A percentile compares a stretch with the other conserved stretches of the same genome.
phyloP scores from a whole-genome alignment of 2,113 vertebrate genomes.

The Thamnophis sirtalis region DNA sequence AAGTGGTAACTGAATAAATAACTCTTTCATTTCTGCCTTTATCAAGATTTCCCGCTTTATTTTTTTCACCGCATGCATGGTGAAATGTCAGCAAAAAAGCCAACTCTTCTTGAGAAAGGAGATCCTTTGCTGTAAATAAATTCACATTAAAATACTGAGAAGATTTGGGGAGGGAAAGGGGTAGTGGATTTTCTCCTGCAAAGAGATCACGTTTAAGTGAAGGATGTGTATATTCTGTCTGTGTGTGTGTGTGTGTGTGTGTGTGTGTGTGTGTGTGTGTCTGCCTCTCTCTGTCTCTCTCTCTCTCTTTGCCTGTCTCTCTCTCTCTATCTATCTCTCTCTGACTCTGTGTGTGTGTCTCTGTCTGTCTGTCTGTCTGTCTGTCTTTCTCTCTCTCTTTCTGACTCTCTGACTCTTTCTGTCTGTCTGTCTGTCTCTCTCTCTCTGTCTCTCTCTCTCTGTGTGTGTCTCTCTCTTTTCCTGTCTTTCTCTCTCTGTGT shows the following conservation, averaged over 20 bases:
- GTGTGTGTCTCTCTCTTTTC: accelerated
- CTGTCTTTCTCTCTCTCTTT: no score
- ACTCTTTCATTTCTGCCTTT: conserved; percentile 31
- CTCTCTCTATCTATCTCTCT: neutral
- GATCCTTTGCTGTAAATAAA: conserved; percentile 82
- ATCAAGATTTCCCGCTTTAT: conserved; percentile 60
- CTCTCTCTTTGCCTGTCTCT: no score
- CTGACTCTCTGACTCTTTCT: no score
- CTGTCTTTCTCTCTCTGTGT: no score
- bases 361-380: no score
- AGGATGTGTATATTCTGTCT: neutral
- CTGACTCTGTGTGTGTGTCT: no score
- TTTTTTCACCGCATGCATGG: conserved; percentile 62
- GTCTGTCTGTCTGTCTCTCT: no score
- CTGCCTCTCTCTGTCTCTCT: no score
- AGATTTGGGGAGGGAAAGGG: conserved; percentile 53
- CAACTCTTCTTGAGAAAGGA: conserved; percentile 70
- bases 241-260: no score
- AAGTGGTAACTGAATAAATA: conserved; percentile 42
- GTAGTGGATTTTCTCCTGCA: conserved; percentile 67
- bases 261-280: no score
- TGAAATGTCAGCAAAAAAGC: conserved; percentile 75
- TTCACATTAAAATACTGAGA: conserved; percentile 80
- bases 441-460: no score
- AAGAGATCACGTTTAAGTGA: conserved; percentile 80